Percentiles rank a stretch among this genome's conserved stretches.
phyloP scores from a whole-genome alignment of 2,113 vertebrate species.

The Tinamus guttatus region DNA sequence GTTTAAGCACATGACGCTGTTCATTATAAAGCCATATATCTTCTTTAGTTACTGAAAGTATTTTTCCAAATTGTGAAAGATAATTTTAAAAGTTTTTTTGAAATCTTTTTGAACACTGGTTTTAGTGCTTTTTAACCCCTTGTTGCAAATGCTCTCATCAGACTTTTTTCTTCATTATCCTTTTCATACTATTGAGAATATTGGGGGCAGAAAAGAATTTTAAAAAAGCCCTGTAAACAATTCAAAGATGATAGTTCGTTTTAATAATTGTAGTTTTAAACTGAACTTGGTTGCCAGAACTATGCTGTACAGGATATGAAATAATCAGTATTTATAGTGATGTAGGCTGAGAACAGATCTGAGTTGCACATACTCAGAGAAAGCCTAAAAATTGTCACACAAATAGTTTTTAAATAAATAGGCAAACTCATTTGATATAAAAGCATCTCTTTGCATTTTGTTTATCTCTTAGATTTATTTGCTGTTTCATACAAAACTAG shows the following conservation, averaged over 20 bases:
- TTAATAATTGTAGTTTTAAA: conserved; percentile 18
- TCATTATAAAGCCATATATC: background rate
- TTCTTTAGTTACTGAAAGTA: background rate
- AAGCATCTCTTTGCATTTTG: conserved; percentile 23
- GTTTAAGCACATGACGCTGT: background rate
- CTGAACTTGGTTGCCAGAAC: background rate
- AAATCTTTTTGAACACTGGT: background rate
- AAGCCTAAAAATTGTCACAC: background rate
- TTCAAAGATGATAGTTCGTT: conserved; percentile 5
- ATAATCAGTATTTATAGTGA: conserved; percentile 27
- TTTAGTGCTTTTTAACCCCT: background rate
- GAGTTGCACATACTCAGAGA: background rate
- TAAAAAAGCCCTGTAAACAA: background rate
- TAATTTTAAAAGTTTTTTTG: background rate
- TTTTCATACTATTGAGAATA: background rate
- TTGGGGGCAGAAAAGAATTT: background rate
- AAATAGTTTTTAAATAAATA: conserved; percentile 30
- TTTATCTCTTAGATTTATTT: conserved; percentile 62
- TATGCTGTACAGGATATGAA: conserved; percentile 11
- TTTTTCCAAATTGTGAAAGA: background rate
- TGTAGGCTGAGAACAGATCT: background rate
- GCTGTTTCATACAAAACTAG: conserved; percentile 33
- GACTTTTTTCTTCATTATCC: conserved; percentile 13
- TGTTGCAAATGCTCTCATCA: background rate
- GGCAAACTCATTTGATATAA: conserved; percentile 35